Evolutionary conservation across 1,140 invertebrate genomes (phyloP), one percentile per base, ranked within the genome.

Genomic region (Drosophila lacertosa): DNA sequence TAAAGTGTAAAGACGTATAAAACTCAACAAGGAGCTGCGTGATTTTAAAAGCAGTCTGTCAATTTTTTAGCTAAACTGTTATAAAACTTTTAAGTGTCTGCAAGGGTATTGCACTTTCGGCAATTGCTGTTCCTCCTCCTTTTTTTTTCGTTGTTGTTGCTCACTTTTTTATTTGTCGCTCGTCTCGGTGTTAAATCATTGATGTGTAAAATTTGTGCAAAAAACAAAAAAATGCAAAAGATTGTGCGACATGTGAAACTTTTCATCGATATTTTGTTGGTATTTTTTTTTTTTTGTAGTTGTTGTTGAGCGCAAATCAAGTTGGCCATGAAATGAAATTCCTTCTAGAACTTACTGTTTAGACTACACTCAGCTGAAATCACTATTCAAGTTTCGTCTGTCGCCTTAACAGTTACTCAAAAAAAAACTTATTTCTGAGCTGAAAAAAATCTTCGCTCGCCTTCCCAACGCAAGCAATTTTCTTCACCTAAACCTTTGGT

Each of bases 151-250:
- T 37, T 45, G 4, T 13, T 53, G 4, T 16, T 15, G 4, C 11
- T n/a, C n/a, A 10, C n/a, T 13, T 40, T 68, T 57, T 45, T 79
- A 62, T 88, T 72, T 74, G 64, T 70, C 76, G 70, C 42, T 75
- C 50, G 55, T 48, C 35, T 53, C 58, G 50, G 68, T 78, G 82
- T 82, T 82, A 88, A 88, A 70, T 88, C 74, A 67, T 78, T 78
- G 70, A 82, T 72, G 82, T 76, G 82, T 88, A 67, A 88, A 88
- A 86, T 88, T 82, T 75, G 66, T 77, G 51, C 29, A 54, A 53
- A 50, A 42, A 47, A 39, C 24, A 13, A 26, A 15, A 54, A 50
- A 29, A 15, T 10, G 35, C 32, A 40, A 33, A 13, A 44, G 13
- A 24, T 4, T 4, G 10, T 16, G 15, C n/a, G 44, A 40, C 26